A percentile compares a stretch with the other conserved stretches of the same genome.
Conservation (phyloP, 2,888 invertebrate genomes). For the Cancer borealis region DNA sequence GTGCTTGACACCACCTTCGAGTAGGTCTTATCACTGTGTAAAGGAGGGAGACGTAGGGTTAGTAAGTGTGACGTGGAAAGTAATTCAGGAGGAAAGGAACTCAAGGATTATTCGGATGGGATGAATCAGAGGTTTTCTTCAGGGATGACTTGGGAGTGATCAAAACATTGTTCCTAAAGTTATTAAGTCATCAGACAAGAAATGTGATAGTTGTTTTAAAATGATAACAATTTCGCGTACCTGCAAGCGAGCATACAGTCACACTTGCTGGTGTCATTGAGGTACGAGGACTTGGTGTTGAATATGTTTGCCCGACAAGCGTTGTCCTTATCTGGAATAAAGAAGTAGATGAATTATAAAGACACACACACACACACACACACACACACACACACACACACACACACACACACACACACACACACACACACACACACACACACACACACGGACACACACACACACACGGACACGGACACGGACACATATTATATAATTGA, state of each 20-base stretch:
- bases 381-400: neutral
- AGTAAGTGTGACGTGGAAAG: neutral
- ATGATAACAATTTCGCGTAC: neutral
- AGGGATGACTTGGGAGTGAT: neutral
- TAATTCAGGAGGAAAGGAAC: neutral
- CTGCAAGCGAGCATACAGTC: constrained; percentile 1
- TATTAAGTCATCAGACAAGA: neutral
- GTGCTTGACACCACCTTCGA: neutral
- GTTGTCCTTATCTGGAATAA: neutral
- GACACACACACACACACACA: neutral
- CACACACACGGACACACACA: neutral
- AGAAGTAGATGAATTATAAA: neutral
- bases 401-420: neutral
- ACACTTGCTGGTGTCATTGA: neutral
- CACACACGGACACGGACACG: neutral
- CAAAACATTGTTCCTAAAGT: too few species aligned
- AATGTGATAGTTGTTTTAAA: neutral
- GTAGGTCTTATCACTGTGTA: neutral
- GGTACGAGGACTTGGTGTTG: neutral
- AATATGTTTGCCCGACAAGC: neutral
- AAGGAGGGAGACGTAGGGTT: neutral
- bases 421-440: neutral
- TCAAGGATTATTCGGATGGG: neutral
- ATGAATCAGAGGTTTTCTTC: neutral
- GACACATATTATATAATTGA: neutral